Conservation (phyloP, 2,113 vertebrate species). For the Thermophis baileyi region DNA sequence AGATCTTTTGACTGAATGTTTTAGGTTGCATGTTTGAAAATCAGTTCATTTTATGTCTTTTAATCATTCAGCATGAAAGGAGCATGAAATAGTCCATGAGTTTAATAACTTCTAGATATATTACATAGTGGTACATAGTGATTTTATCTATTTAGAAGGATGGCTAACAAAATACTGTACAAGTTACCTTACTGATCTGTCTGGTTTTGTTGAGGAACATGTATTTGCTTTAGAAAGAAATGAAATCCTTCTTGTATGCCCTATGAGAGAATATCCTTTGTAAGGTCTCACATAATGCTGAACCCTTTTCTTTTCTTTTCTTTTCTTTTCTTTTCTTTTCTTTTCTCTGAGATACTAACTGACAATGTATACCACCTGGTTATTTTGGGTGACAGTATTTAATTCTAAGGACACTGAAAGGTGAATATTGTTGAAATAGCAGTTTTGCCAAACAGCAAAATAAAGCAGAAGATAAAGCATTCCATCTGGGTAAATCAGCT, state of each 20-base stretch:
- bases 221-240: neutral
- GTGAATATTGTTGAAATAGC: neutral
- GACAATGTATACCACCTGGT: neutral
- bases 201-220: neutral
- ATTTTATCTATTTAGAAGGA: neutral
- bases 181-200: neutral
- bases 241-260: neutral
- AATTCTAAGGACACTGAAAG: neutral
- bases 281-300: neutral
- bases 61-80: neutral
- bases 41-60: neutral
- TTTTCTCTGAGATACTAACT: neutral
- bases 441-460: neutral
- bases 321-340: too few relatives aligned
- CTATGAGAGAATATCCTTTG: neutral
- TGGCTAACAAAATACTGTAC: neutral
- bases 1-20: neutral
- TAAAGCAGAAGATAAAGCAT: neutral
- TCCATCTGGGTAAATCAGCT: neutral
- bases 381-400: neutral
- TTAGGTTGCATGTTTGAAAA: neutral
- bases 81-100: neutral
- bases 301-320: too few relatives aligned
- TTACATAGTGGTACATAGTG: neutral
- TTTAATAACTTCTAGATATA: neutral